These are phyloP conservation scores for Synchiropus splendidus DNA, from an alignment of 2,113 vertebrate genomes.

Conservation along the genomic window DNA sequence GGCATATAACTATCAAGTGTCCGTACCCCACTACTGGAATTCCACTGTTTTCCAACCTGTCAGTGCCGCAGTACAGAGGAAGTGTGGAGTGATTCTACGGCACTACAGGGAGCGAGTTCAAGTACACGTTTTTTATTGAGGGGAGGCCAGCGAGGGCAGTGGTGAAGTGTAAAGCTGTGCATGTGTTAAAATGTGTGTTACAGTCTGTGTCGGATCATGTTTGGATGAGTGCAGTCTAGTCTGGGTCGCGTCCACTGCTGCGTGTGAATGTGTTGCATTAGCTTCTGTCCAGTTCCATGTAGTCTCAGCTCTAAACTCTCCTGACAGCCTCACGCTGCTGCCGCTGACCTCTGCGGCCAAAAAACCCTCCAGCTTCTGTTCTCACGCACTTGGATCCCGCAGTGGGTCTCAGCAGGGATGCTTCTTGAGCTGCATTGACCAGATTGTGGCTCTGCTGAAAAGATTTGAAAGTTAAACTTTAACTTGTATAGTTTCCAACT, in stretches of 20 bases:
- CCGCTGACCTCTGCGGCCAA: constrained; percentile 17
- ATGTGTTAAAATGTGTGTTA: constrained; percentile 2
- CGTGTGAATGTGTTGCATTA: constrained; percentile 20
- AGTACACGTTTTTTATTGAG: constrained; percentile 10
- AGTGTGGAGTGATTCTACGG: constrained; percentile 23
- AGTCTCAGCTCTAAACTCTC: constrained; percentile 16
- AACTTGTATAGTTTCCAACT: constrained; percentile 1
- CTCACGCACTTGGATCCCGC: constrained; percentile 20
- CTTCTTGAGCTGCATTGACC: constrained; percentile 2
- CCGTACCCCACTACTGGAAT: constrained; percentile 9
- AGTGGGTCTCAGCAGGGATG: constrained; percentile 9
- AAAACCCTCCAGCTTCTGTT: constrained; percentile 11
- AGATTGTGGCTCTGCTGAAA: constrained; percentile 1
- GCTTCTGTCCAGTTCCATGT: constrained; percentile 28
- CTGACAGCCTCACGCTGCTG: constrained; percentile 16
- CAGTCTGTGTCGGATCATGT: constrained; percentile 11
- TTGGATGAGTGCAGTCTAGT: constrained; percentile 4
- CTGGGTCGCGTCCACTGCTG: constrained; percentile 1
- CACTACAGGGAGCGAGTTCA: constrained; percentile 21
- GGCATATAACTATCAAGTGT: constrained; percentile 20
- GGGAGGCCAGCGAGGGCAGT: constrained; percentile 4
- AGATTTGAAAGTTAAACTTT: constrained; percentile 4
- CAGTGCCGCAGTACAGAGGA: constrained; percentile 23
- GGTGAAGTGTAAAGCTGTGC: constrained; percentile 18
- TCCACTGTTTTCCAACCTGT: constrained; percentile 30